Evolutionary conservation across 2,888 invertebrate species (phyloP).

Genomic region (Trypoxylon attenuatum): DNA sequence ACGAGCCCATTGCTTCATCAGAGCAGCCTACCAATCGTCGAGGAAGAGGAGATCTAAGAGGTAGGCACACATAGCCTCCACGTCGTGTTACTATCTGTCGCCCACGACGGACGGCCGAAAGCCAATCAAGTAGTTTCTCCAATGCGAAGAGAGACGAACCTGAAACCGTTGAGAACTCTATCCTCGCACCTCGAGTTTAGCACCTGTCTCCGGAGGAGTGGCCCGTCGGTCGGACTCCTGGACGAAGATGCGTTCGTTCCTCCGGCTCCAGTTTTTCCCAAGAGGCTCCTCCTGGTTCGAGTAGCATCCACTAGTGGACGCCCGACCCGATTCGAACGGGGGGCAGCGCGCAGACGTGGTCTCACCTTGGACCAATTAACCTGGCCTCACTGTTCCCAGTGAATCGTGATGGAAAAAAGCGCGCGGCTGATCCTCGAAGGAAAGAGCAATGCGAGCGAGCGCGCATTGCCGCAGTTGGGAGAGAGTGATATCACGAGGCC

Average conservation of each 20-base stretch:
- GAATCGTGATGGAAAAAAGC: neutral
- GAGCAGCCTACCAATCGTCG: constrained; percentile 78
- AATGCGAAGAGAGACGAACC: neutral
- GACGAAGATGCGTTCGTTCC: neutral
- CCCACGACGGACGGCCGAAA: constrained; percentile 47
- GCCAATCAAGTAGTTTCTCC: constrained; percentile 26
- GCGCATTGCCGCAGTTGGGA: neutral
- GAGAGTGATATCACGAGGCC: constrained; percentile 31
- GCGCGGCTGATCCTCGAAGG: neutral
- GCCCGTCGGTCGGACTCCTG: too few relatives aligned
- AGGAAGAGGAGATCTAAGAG: constrained; percentile 78
- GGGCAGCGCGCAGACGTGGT: too few relatives aligned
- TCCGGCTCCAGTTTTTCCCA: constrained; percentile 2
- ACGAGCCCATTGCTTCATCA: constrained; percentile 76
- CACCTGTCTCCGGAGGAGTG: too few relatives aligned
- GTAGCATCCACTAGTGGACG: neutral
- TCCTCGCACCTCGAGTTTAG: too few relatives aligned
- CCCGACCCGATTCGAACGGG: neutral
- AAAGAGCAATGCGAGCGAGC: constrained; percentile 3
- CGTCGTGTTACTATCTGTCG: constrained; percentile 22
- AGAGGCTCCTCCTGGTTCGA: constrained; percentile 13
- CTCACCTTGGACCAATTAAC: neutral
- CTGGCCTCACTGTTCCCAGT: too few relatives aligned
- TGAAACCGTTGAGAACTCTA: constrained; percentile 9
- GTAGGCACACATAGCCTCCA: neutral